Evolutionary conservation across 1,140 invertebrate species (phyloP), one percentile per base, ranked within the genome.

Genomic region (Heliconius congener): DNA sequence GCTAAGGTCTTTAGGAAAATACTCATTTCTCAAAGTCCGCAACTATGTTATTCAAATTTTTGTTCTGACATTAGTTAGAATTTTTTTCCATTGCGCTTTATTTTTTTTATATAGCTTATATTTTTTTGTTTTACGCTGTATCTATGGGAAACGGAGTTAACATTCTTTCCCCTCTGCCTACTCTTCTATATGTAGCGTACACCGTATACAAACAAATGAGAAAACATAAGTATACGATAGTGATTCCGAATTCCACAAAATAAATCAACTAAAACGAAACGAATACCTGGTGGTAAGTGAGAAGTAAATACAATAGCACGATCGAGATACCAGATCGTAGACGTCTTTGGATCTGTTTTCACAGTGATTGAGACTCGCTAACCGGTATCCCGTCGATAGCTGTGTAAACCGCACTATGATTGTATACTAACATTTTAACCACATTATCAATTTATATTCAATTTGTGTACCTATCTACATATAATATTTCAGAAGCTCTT

Each of bases 321-420:
- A 60, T 37, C 19, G 50, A 52, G 50, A 52, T 52, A 52, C 16
- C 39, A 39, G n/a, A 57, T 30, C 23, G 73, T 37, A 79, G 73
- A 74, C 42, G 37, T 23, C 73, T 79, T 75, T 13, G 52, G 78
- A 78, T 78, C 81, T 78, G 76, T 83, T 81, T 81, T 83, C 80
- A 71, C 74, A 82, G 71, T 71, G 82, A 84, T 82, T 79, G 77
- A 79, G 76, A 82, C 77, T 76, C 77, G 76, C 81, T 83, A 84
- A 86, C 84, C 76, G 81, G 74, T 82, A 80, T 79, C 73, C 84
- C 79, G 73, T 91, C 88, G 80, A 91, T 81, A 87, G 90, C 90
- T 91, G 82, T 86, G 89, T 81, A 90, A 92, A 92, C 88, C 23
- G n/a, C 23, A 16, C 23, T 66, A 66, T 66, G 27, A 66, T 66